Conservation (phyloP, 2,797 vertebrate species). For the Rhyacichthys aspro region DNA sequence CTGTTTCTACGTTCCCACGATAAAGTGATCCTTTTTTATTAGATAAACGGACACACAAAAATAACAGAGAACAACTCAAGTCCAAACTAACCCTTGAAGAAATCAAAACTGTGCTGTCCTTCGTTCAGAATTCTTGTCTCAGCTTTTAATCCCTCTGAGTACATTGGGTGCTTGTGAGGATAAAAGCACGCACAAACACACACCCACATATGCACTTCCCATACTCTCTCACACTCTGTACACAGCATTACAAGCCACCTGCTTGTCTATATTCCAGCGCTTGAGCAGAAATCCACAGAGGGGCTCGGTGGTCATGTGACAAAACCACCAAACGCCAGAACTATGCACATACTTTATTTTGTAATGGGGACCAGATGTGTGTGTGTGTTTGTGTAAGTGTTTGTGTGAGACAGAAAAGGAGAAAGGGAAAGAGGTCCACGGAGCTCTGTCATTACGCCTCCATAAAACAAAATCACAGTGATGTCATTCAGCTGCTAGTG, state of each 20-base stretch:
- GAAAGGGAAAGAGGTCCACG: constrained; percentile 29
- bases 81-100: constrained; percentile 1
- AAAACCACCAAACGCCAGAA: constrained; percentile 67
- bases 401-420: constrained; percentile 24
- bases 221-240: constrained; percentile 8
- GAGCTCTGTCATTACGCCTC: constrained; percentile 75
- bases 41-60: constrained; percentile 4
- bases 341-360: constrained; percentile 69
- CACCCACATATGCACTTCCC: constrained; percentile 10
- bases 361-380: constrained; percentile 73
- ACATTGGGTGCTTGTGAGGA: constrained; percentile 40
- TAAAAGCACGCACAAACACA: constrained; percentile 31
- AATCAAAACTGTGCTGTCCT: constrained; percentile 13
- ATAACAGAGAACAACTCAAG: background rate
- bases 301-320: constrained; percentile 62
- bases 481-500: constrained; percentile 67
- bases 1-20: background rate
- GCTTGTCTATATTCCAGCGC: constrained; percentile 54
- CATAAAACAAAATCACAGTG: constrained; percentile 74
- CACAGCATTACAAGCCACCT: constrained; percentile 57
- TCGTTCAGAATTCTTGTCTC: constrained; percentile 16
- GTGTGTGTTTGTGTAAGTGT: constrained; percentile 35
- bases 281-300: constrained; percentile 50
- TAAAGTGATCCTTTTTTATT: constrained; percentile 8
- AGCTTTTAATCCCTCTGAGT: constrained; percentile 38